phyloP scores from a whole-genome alignment of 2,888 invertebrate species.

The Leistus spinibarbis region DNA sequence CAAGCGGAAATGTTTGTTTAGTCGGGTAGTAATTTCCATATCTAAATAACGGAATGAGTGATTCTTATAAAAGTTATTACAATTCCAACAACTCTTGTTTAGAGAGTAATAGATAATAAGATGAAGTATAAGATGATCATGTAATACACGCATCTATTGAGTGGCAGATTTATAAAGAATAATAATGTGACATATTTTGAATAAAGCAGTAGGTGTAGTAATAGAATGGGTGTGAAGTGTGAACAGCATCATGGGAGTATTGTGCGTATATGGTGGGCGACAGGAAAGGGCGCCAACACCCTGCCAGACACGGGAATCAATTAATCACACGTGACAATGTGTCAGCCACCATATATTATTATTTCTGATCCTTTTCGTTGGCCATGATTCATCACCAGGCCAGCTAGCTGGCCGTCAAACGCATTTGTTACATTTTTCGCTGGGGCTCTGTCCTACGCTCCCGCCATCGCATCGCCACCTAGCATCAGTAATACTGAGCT shows the following conservation, averaged over 20 bases:
- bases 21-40: too few relatives aligned
- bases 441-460: background rate
- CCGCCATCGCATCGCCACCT: background rate
- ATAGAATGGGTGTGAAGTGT: background rate
- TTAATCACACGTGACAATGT: conserved; percentile 51
- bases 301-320: conserved; percentile 44
- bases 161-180: background rate
- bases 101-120: too few relatives aligned
- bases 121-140: background rate
- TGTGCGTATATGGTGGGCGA: background rate
- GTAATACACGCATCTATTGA: background rate
- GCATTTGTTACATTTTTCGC: conserved; percentile 45
- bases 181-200: background rate
- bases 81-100: too few relatives aligned
- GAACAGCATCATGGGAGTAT: conserved; percentile 3
- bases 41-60: too few relatives aligned
- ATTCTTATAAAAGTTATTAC: too few relatives aligned
- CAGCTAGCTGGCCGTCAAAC: conserved; percentile 45
- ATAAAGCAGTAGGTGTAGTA: background rate
- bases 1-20: too few relatives aligned
- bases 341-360: conserved; percentile 51
- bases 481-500: conserved; percentile 15
- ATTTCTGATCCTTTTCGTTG: conserved; percentile 48
- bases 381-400: conserved; percentile 48
- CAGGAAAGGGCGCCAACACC: conserved; percentile 13